phyloP scores from a whole-genome alignment of 2,113 vertebrate species.

The Nesoenas mayeri region DNA sequence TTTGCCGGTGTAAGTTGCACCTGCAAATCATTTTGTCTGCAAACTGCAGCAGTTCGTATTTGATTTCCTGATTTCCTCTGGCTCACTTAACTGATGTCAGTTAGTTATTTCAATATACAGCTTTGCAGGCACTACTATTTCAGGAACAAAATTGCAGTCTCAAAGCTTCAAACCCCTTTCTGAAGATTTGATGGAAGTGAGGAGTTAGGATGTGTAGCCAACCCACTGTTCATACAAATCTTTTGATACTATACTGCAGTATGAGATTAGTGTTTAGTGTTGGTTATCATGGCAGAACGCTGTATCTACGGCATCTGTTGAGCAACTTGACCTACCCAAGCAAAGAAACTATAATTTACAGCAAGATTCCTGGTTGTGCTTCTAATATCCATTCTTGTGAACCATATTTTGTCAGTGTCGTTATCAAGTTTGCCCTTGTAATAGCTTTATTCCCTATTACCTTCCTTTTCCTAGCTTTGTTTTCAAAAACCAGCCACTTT shows the following conservation, averaged over 20 bases:
- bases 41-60: not conserved
- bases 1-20: slow-evolving; percentile 50
- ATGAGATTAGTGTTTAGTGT: not conserved
- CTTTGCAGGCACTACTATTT: slow-evolving; percentile 10
- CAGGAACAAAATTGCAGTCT: not conserved
- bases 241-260: not conserved
- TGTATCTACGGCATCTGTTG: not conserved
- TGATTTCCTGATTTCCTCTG: slow-evolving; percentile 26
- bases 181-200: not conserved
- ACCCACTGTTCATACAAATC: not conserved
- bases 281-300: not conserved
- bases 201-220: not conserved
- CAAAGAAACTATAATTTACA: not conserved
- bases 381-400: not conserved
- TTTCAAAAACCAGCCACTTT: not conserved
- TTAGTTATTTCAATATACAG: not conserved
- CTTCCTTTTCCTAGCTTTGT: not conserved
- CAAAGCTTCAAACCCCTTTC: not conserved
- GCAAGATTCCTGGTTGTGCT: not conserved
- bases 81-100: not conserved
- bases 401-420: not conserved
- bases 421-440: not conserved
- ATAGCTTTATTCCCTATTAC: not conserved
- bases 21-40: slow-evolving; percentile 56
- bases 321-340: not conserved